Base-by-base conservation (phyloP, 2,888 invertebrate species). In the Adineta ricciae region DNA sequence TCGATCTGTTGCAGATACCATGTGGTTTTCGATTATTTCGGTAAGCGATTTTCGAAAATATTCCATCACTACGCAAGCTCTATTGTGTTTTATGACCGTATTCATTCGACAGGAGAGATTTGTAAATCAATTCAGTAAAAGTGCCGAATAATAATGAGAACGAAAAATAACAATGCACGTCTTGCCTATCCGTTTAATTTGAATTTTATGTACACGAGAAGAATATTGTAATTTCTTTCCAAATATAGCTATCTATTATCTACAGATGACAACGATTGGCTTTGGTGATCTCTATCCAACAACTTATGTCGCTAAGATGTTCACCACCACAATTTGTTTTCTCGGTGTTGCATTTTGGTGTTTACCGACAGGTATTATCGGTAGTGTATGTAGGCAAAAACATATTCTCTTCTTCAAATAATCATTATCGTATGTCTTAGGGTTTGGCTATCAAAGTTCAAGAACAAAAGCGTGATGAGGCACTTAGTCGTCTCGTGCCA, bases 261-360 rank as follows among this genome's bases (percentile, higher is more conserved):
- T 24, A 24, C 41, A 78, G 78, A 78, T 78, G 78, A 78, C 78
- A 41, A 78, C 78, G 14, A 78, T 78, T 41, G 78, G 78, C n/a
- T 78, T 78, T 19, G 78, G 78, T 54, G 86, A 86, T 52, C 32
- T 84, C 2, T 84, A 56, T n/a, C 86, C 86, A n/a, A 56, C 82
- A 19, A 86, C 86, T 21, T 86, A 84, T 83, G 38, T 56, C 16
- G 86, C 84, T 14, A 86, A 86, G 52, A 86, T 84, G 49, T 38
- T 86, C 11, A 41, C 84, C n/a, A 83, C 86, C 16, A 86, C 84
- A 32, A 36, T 86, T 14, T 84, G 86, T 24, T 54, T 86, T 52
- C 46, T 86, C 50, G 86, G 86, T 27, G 84, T 86, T n/a, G 82
- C 84, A n/a, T 84, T 86, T 54, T 86, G 86, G 86, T 82, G 84